Conservation (phyloP, 64 coral and sea anemone genomes). For the Pocillopora damicornis region DNA sequence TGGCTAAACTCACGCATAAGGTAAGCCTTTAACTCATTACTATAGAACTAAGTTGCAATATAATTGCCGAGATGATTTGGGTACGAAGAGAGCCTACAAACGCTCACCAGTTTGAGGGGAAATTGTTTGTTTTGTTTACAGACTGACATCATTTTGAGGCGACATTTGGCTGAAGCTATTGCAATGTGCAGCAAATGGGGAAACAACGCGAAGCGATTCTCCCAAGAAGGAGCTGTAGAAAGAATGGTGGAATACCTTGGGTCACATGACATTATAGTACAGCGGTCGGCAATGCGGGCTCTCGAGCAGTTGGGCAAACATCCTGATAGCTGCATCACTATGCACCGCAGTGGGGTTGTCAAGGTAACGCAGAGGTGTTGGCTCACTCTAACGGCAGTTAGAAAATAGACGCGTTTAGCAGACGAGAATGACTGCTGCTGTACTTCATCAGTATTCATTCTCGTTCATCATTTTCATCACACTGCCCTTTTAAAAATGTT, state of each 20-base stretch:
- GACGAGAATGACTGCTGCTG: too few species aligned
- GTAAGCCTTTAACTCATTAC: conserved; percentile 20
- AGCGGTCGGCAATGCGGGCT: conserved; percentile 77
- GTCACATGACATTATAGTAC: conserved; percentile 58
- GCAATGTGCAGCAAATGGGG: conserved; percentile 82
- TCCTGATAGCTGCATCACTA: conserved; percentile 76
- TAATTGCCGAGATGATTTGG: too few species aligned
- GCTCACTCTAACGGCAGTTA: background rate
- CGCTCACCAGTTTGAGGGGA: too few species aligned
- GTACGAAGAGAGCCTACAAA: too few species aligned
- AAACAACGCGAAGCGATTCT: conserved; percentile 64
- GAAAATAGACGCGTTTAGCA: too few species aligned
- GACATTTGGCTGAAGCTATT: conserved; percentile 76
- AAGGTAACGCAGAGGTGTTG: conserved; percentile 35
- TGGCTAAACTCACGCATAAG: conserved; percentile 62
- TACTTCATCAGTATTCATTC: too few species aligned
- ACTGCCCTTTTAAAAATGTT: too few species aligned
- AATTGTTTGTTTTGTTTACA: background rate
- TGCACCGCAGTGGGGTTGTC: conserved; percentile 78
- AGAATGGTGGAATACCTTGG: conserved; percentile 74
- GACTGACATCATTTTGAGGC: conserved; percentile 56
- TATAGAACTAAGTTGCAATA: background rate
- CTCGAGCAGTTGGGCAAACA: conserved; percentile 60
- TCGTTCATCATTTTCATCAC: too few species aligned
- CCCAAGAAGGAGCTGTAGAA: conserved; percentile 65